Evolutionary conservation across 2,888 invertebrate species (phyloP).

Genomic region (Chrysina gloriosa): DNA sequence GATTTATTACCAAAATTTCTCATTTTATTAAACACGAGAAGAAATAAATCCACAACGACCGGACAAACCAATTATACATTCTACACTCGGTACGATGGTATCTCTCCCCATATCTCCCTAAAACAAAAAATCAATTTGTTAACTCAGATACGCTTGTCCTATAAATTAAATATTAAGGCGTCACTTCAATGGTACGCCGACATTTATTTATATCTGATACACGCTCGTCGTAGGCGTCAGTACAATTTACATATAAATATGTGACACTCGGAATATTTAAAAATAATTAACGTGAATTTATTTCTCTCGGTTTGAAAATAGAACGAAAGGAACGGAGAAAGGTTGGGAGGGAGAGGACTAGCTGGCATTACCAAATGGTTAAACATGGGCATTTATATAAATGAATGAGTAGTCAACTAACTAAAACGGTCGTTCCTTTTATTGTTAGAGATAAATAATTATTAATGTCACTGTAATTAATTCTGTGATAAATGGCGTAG

Average conservation of each 20-base stretch:
- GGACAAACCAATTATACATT: constrained; percentile 10
- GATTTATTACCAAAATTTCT: constrained; percentile 4
- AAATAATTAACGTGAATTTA: constrained; percentile 43
- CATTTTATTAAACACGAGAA: constrained; percentile 16
- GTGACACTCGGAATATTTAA: constrained; percentile 38
- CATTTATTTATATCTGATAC: constrained; percentile 39
- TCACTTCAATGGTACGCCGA: constrained; percentile 27
- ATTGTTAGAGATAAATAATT: background rate
- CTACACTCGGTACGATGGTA: background rate
- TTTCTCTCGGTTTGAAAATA: constrained; percentile 18
- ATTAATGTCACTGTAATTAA: constrained; percentile 25
- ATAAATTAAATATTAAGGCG: constrained; percentile 44
- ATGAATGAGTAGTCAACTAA: background rate
- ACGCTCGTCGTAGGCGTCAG: constrained; percentile 35
- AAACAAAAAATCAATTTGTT: constrained; percentile 41
- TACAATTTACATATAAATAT: constrained; percentile 42
- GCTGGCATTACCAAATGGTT: constrained; percentile 1
- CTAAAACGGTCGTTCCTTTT: constrained; percentile 8
- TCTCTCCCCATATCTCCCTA: constrained; percentile 18
- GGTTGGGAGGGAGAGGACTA: background rate
- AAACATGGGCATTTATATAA: constrained; percentile 27
- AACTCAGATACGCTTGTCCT: constrained; percentile 39
- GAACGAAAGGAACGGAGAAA: constrained; percentile 3
- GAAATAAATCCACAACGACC: constrained; percentile 8
- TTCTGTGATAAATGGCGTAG: constrained; percentile 8